Base-by-base conservation (phyloP, 2,113 vertebrate genomes). In the Pteruthius melanotis region DNA sequence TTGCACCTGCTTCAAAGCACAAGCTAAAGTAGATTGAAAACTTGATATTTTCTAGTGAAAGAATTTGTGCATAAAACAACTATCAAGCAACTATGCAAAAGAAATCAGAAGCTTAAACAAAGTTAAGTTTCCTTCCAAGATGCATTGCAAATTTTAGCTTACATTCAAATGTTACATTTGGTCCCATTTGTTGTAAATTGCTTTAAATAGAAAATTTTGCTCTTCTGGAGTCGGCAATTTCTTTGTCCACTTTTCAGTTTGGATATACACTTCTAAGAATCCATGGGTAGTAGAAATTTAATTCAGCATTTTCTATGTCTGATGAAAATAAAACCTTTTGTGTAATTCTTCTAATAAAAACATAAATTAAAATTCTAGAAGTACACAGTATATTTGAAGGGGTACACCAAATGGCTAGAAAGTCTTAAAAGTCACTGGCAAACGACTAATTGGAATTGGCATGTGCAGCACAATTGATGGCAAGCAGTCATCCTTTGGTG, bases 381-480 rank as follows among this genome's bases (percentile, higher is more conserved):
- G 39, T 50, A 74, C 20, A 16, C 2, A 66, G 20, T 3, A 11
- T 50, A 54, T 49, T 69, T 79, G 28, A 18, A 57, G 44, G n/a
- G 21, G 35, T 42, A 50, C 23, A 45, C 11, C 24, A 30, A 59
- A 88, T 47, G 54, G 44, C 75, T 53, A 83, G 60, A 37, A 96
- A 85, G 95, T 76, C 90, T 95, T 97, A 97, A 86, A 74, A 79
- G 63, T 77, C 85, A 95, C 59, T 49, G 71, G 83, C 33, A 57
- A 90, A 76, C 68, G 89, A 83, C 65, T 94, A 93, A 98, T 92
- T 77, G 90, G 95, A 98, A 94, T 90, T 97, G 97, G 96, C 98
- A 95, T 30, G 94, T 66, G n/a, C 59, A 85, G 61, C 80, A 94
- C 85, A 81, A 74, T n/a, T 94, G 91, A 91, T 86, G 18, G 74